Conservation (phyloP, 1,140 invertebrate genomes). For the Lepidostoma basale region DNA sequence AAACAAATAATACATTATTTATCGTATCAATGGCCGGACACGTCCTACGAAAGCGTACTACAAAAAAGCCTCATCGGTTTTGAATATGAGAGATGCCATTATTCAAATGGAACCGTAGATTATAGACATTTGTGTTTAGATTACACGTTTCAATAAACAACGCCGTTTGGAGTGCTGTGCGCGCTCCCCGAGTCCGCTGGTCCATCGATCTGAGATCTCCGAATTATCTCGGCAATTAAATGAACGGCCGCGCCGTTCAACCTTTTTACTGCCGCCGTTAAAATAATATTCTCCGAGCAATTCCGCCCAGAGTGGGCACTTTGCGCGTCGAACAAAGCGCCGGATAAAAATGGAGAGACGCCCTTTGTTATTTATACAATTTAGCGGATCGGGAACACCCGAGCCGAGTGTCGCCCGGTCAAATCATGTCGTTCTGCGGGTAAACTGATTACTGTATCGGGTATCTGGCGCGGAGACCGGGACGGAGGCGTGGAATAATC, state of each 20-base stretch:
- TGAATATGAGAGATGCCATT: neutral
- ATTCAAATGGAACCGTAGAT: constrained; percentile 9
- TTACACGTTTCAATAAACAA: constrained; percentile 32
- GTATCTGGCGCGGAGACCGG: constrained; percentile 21
- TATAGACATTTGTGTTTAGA: constrained; percentile 13
- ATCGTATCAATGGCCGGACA: constrained; percentile 21
- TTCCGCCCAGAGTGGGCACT: neutral
- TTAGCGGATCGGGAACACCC: constrained; percentile 1
- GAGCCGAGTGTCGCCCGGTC: constrained; percentile 15
- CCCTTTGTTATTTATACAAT: constrained; percentile 8
- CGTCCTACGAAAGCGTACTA: neutral
- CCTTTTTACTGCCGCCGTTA: constrained; percentile 1
- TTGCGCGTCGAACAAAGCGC: neutral
- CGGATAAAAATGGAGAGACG: neutral
- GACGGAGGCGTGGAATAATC: neutral
- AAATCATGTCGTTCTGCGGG: constrained; percentile 36
- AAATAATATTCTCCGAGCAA: neutral
- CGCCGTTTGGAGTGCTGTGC: constrained; percentile 23
- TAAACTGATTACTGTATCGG: constrained; percentile 43
- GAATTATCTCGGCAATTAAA: constrained; percentile 31
- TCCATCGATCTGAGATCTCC: constrained; percentile 27
- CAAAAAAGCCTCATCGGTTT: constrained; percentile 1
- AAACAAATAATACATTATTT: constrained; percentile 32
- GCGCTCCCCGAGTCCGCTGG: neutral
- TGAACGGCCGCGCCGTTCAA: neutral